These are phyloP conservation scores for Nyctereutes procyonoides DNA, from an alignment of 2,113 vertebrate genomes.

Conservation along the genomic window DNA sequence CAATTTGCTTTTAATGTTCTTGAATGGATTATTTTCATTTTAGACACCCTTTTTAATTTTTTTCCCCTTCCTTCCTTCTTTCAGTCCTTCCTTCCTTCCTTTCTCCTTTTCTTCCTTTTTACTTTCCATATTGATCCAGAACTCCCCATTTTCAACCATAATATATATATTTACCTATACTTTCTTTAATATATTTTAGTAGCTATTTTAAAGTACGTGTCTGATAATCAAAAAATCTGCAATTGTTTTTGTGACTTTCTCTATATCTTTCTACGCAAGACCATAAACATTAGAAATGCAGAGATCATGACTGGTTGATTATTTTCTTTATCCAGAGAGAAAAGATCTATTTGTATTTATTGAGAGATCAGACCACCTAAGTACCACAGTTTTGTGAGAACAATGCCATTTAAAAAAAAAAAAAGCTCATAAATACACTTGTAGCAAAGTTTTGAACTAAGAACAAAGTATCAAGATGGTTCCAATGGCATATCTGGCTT, in stretches of 20 bases:
- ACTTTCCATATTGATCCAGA: neutral
- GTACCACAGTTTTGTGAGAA: neutral
- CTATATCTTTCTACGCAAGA: neutral
- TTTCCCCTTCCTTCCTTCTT: neutral
- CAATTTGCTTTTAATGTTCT: neutral
- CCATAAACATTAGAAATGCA: constrained; percentile 25
- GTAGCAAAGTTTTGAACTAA: neutral
- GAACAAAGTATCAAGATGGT: neutral
- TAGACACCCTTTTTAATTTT: neutral
- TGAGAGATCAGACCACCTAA: neutral
- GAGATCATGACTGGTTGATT: neutral
- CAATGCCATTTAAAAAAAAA: neutral
- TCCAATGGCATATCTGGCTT: constrained; percentile 21
- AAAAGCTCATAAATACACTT: neutral
- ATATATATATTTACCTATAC: neutral
- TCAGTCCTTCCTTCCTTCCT: neutral
- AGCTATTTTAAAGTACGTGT: constrained; percentile 24
- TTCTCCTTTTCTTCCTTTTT: neutral
- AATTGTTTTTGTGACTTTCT: constrained; percentile 22
- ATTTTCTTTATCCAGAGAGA: constrained; percentile 14
- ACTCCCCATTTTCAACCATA: neutral
- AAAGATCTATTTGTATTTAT: neutral
- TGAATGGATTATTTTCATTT: neutral
- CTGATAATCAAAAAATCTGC: neutral
- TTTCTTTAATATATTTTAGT: constrained; percentile 14